Base-by-base conservation (phyloP, 1,140 invertebrate genomes). In the Pogonomyrmex barbatus region DNA sequence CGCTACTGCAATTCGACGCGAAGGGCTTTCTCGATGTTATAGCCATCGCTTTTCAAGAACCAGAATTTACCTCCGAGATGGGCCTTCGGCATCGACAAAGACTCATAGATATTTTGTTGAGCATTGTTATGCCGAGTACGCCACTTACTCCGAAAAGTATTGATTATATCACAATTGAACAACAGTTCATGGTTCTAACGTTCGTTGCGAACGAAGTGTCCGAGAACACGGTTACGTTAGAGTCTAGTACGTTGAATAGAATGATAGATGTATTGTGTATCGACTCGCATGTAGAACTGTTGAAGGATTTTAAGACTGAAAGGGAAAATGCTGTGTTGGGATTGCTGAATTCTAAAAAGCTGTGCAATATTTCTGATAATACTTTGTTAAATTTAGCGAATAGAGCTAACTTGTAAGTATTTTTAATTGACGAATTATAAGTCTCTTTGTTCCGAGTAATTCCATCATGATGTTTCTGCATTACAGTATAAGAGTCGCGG, bases 21-120 rank as follows among this genome's bases (percentile, higher is more conserved):
- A 96, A 97, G 73, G 98, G 99, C 92, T 99, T 99, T 91, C 95
- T 99, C 2, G 99, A 99, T 94, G 98, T 98, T 3, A 96, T 99
- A 39, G 96, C 97, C 17, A 96, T 99, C 92, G 98, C 98, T 58
- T 98, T 98, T 95, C 97, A 98, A 92, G 98, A 98, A 92, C 95
- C 96, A n/a, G 97, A 98, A 93, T 97, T 97, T 91, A 96, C 95
- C 52, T 96, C 96, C 30, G 97, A 98, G 91, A 95, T 97, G 93
- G 97, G 97, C 1, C 93, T 96, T 45, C 96, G 97, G 24, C 97
- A 98, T 90, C 96, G 97, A 78, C 98, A 98, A 91, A 94, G 97
- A 87, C 95, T 98, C 39, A 96, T 98, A 50, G 97, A 98, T 92
- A 97, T 98, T 92, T 94, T 98, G 42, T 94, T 98, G 17, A 96